These are phyloP conservation scores for Epinephelus lanceolatus DNA, from an alignment of 2,113 vertebrate genomes.

Conservation along the genomic window DNA sequence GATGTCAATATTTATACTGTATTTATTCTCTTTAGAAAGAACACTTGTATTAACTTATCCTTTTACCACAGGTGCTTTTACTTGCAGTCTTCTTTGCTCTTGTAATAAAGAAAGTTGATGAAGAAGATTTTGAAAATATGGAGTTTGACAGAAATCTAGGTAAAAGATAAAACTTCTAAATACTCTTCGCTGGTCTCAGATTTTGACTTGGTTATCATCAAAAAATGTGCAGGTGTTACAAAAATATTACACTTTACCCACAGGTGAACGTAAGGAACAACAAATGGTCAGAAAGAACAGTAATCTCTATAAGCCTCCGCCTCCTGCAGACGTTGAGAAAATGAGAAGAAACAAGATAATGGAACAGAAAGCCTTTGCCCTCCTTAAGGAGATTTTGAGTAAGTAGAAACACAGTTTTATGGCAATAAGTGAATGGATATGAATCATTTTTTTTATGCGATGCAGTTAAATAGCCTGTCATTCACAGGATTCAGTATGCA, in stretches of 20 bases:
- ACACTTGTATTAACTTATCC: not conserved
- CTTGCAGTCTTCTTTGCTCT: conserved; percentile 94
- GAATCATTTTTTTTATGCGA: not conserved
- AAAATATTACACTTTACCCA: not conserved
- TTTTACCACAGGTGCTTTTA: conserved; percentile 87
- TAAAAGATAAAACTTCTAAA: conserved; percentile 22
- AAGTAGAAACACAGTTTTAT: conserved; percentile 30
- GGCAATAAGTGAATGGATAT: not conserved
- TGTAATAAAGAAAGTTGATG: conserved; percentile 89
- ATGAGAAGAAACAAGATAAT: conserved; percentile 88
- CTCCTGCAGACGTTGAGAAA: conserved; percentile 85
- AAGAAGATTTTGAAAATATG: conserved; percentile 85
- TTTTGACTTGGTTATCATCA: not conserved
- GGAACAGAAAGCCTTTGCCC: conserved; percentile 90
- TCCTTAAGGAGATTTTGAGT: conserved; percentile 93
- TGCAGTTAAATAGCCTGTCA: not conserved
- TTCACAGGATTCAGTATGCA: not conserved
- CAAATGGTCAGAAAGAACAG: conserved; percentile 76
- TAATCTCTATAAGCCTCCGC: conserved; percentile 87
- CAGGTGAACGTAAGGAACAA: conserved; percentile 81
- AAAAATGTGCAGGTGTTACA: not conserved
- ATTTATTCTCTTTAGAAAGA: not conserved
- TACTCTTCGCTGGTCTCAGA: not conserved
- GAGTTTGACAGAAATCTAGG: conserved; percentile 50
- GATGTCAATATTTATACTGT: too few relatives aligned